Evolutionary conservation across 1,140 invertebrate genomes (phyloP).

Genomic region (Orchestia grillus): DNA sequence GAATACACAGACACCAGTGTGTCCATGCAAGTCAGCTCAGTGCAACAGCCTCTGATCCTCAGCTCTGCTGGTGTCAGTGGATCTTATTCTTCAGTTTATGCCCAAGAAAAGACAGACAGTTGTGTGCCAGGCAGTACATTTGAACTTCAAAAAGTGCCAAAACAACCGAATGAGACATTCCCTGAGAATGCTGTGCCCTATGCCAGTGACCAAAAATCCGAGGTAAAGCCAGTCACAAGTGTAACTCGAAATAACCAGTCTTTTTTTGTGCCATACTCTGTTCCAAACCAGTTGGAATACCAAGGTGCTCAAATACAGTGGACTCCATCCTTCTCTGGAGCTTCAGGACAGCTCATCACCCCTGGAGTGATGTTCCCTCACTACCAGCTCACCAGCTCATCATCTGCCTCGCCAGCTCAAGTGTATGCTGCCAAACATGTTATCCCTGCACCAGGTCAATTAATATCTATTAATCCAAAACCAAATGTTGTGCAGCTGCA

Average conservation of each 20-base stretch:
- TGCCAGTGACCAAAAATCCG: neutral
- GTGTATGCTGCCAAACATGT: neutral
- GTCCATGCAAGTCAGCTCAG: neutral
- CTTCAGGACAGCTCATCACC: neutral
- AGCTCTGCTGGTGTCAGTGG: neutral
- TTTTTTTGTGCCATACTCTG: neutral
- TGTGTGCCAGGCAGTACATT: neutral
- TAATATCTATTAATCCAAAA: neutral
- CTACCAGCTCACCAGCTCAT: neutral
- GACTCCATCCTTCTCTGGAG: neutral
- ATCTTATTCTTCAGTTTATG: neutral
- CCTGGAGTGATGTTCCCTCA: neutral
- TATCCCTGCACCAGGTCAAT: neutral
- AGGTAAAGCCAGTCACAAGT: neutral
- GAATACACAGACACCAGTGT: neutral
- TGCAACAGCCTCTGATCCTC: neutral
- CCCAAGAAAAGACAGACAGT: neutral
- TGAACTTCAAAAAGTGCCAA: neutral
- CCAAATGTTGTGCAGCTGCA: neutral
- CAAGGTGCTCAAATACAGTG: neutral
- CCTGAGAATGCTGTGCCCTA: neutral
- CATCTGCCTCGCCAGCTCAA: neutral
- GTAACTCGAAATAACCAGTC: neutral
- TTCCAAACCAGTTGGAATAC: neutral
- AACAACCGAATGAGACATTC: neutral